Conservation (phyloP, 2,797 vertebrate species). For the Champsocephalus esox region DNA sequence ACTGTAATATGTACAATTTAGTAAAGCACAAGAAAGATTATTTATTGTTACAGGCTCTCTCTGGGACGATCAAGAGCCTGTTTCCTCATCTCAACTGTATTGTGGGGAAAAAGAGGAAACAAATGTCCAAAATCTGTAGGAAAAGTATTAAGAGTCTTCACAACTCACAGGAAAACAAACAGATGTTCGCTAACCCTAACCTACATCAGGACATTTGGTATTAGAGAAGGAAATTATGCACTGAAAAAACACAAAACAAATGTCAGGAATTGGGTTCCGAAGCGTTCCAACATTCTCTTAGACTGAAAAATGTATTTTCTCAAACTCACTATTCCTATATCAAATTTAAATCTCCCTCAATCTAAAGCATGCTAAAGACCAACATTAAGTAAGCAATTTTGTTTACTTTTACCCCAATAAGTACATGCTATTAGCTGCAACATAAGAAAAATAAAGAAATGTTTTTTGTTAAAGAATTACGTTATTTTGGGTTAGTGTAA, state of each 20-base stretch:
- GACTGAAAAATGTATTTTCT: too few species aligned
- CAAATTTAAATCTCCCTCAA: neutral
- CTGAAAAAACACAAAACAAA: too few species aligned
- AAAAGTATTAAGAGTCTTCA: neutral
- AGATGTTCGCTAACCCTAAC: neutral
- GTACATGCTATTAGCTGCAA: neutral
- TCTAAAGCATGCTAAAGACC: neutral
- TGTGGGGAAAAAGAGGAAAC: neutral
- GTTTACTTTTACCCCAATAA: too few species aligned
- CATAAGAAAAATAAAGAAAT: neutral
- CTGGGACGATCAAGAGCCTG: neutral
- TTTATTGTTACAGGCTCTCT: neutral
- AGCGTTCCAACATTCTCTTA: too few species aligned
- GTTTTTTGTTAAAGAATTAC: neutral
- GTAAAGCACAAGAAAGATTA: neutral
- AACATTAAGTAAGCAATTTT: too few species aligned
- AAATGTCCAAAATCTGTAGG: neutral
- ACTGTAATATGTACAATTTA: neutral
- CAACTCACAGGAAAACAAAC: neutral
- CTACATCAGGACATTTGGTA: too few species aligned
- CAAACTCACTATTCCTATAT: neutral
- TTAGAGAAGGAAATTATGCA: too few species aligned
- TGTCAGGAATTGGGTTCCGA: too few species aligned
- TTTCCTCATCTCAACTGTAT: neutral
- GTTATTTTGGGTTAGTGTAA: neutral